These are phyloP conservation scores for Rhegmatorhina hoffmannsi DNA, from an alignment of 2,113 vertebrate species.

Conservation along the genomic window DNA sequence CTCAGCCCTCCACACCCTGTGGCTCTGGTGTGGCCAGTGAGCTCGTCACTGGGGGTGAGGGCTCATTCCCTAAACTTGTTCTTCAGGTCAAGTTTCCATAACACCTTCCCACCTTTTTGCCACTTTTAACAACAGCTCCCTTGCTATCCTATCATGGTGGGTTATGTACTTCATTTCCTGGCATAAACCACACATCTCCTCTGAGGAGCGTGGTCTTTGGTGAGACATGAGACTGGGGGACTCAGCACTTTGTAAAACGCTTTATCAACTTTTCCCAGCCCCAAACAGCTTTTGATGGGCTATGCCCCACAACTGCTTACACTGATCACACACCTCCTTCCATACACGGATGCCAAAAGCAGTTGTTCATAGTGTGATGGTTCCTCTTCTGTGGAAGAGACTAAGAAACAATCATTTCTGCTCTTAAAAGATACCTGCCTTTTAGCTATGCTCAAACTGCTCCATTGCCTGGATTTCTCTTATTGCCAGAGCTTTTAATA, in stretches of 20 bases:
- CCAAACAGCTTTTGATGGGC: not conserved
- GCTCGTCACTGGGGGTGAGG: not conserved
- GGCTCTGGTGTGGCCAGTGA: not conserved
- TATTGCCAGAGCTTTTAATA: not conserved
- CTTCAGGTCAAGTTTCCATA: not conserved
- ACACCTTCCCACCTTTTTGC: not conserved
- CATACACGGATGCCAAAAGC: not conserved
- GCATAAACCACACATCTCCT: not conserved
- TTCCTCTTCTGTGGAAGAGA: not conserved
- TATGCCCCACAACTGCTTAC: not conserved
- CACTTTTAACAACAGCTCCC: not conserved
- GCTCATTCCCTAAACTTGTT: not conserved
- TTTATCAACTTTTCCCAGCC: not conserved
- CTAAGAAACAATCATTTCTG: not conserved
- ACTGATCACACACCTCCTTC: not conserved
- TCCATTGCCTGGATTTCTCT: not conserved
- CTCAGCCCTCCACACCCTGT: fast-evolving
- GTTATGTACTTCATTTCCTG: not conserved
- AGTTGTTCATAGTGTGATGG: not conserved
- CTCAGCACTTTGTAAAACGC: not conserved
- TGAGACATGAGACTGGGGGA: not conserved
- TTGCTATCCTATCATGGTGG: not conserved
- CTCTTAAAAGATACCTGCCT: not conserved
- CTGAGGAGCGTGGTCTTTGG: not conserved
- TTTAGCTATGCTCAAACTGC: not conserved